A percentile compares a stretch with the other conserved stretches of the same genome.
These are phyloP conservation scores for Nomada flava DNA, from an alignment of 2,888 invertebrate genomes.

Conservation along the genomic window DNA sequence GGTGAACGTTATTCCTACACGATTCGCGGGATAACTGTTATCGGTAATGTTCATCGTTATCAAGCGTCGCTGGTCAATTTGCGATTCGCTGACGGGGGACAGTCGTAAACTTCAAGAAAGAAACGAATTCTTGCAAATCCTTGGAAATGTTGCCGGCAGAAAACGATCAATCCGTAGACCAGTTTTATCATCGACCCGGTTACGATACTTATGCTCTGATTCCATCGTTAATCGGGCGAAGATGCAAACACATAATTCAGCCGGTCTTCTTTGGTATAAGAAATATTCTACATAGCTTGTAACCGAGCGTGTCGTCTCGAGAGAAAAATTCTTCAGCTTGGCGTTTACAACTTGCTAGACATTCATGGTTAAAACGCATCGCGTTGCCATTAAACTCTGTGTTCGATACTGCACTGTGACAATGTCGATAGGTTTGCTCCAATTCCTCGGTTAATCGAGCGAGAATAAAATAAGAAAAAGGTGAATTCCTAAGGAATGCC, in stretches of 20 bases:
- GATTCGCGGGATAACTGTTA: conserved; percentile 49
- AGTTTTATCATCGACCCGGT: not conserved
- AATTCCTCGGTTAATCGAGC: conserved; percentile 43
- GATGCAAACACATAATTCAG: not conserved
- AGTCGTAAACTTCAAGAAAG: conserved; percentile 24
- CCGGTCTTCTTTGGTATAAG: not conserved
- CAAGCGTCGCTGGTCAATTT: conserved; percentile 23
- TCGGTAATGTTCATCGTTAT: conserved; percentile 53
- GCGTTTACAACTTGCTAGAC: not conserved
- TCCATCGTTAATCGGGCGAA: conserved; percentile 35
- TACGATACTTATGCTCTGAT: conserved; percentile 34
- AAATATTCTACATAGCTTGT: not conserved
- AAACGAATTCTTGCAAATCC: not conserved
- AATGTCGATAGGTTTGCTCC: conserved; percentile 19
- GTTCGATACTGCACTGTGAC: conserved; percentile 20
- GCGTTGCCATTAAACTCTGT: conserved; percentile 25
- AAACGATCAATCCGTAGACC: conserved; percentile 13
- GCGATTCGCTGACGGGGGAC: conserved; percentile 42
- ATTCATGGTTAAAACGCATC: not conserved
- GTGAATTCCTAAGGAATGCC: not conserved
- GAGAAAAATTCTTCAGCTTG: not conserved
- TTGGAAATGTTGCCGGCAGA: not conserved
- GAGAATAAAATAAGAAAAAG: conserved; percentile 11
- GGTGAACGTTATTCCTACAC: conserved; percentile 29
- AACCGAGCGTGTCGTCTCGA: not conserved